Base-by-base conservation (phyloP, 2,888 invertebrate species). In the Sphaerophoria rueppellii region DNA sequence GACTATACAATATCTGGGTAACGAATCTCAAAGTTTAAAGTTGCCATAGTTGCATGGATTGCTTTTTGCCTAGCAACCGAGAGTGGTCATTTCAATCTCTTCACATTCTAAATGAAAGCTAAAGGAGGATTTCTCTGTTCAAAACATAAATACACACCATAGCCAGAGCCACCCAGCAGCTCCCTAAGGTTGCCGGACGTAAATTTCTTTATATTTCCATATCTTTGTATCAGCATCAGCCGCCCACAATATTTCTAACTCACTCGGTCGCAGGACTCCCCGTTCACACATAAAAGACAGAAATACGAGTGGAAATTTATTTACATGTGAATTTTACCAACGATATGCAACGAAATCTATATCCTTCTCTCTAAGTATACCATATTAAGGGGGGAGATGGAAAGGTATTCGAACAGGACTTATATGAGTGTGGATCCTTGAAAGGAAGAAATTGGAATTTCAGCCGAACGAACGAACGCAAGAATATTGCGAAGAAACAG, bases 311-410 rank as follows among this genome's bases (percentile, higher is more conserved):
- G 75, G 24, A 83, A 75, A 65, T 83, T 71, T 83, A 83, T 83
- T 83, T 83, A 83, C 82, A 83, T 79, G 74, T 79, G 75, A 71
- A 71, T 71, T 72, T 67, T 60, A 65, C 24, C 73, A 83, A 79
- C 79, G 79, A 79, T 83, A 61, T 82, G 78, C 77, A 63, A 55
- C 74, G 65, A 83, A 75, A 79, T 83, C 63, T 79, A 75, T 79
- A 74, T 54, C 40, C 16, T 7, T 16, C 43, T 43, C n/a, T 40
- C 11, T 24, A 65, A 60, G 14, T n/a, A 9, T 46, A 75, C 14
- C 12, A 24, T 4, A 14, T 40, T 71, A 55, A 40, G 61, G 34
- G n/a, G 16, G 34, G 37, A 9, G 14, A 14, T 34, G n/a, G 43
- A 58, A 60, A 65, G 65, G 52, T 54, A 24, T 54, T 54, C 11